Conservation (phyloP, 2,888 invertebrate species). For the Philopedon plagiatum region DNA sequence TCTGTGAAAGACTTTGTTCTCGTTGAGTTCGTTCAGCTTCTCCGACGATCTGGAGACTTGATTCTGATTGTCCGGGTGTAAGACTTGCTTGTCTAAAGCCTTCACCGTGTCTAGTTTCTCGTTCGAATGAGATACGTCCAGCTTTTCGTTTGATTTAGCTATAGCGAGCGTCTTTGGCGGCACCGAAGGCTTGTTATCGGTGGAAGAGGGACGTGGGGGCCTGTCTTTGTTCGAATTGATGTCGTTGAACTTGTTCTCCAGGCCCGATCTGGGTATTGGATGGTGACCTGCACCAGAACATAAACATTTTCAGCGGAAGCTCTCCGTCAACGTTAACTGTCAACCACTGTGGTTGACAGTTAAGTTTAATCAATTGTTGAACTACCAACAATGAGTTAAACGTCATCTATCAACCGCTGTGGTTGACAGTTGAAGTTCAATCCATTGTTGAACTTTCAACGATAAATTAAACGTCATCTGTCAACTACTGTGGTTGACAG, state of each 20-base stretch:
- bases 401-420: too few relatives aligned
- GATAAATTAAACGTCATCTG: conserved; percentile 67
- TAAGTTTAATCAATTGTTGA: too few relatives aligned
- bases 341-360: too few relatives aligned
- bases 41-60: conserved; percentile 55
- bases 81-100: background rate
- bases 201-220: conserved; percentile 51
- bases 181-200: conserved; percentile 59
- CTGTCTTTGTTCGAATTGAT: conserved; percentile 58
- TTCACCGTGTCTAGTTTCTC: conserved; percentile 51
- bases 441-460: conserved; percentile 48
- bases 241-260: conserved; percentile 62
- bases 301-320: too few relatives aligned
- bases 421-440: too few relatives aligned
- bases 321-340: too few relatives aligned
- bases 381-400: too few relatives aligned
- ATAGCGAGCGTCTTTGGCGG: conserved; percentile 58
- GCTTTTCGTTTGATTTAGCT: conserved; percentile 48
- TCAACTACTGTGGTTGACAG: conserved; percentile 67
- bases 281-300: conserved; percentile 46
- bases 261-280: conserved; percentile 35
- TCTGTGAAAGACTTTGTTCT: conserved; percentile 62
- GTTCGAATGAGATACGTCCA: conserved; percentile 51
- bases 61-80: background rate
- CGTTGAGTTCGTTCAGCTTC: conserved; percentile 59